Percentiles rank a stretch among this genome's conserved stretches.
phyloP scores from a whole-genome alignment of 2,797 vertebrate species.

The Eleutherodactylus coqui region DNA sequence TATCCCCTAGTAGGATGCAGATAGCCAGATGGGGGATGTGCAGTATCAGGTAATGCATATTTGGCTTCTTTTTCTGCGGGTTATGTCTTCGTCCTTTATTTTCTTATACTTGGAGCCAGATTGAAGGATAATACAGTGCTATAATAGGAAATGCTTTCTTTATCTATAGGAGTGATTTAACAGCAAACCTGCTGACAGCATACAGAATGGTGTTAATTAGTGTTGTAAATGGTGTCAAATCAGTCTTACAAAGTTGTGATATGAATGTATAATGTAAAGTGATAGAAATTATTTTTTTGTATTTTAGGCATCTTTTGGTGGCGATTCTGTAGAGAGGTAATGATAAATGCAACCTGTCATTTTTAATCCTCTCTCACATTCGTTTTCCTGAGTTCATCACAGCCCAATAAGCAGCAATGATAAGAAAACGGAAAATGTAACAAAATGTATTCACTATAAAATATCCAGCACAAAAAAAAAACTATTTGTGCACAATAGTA shows the following conservation, averaged over 20 bases:
- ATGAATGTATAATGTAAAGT: background rate
- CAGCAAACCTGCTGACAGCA: background rate
- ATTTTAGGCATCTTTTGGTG: conserved; percentile 50
- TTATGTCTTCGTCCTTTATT: too few species aligned
- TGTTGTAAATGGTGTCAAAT: background rate
- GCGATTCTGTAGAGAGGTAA: conserved; percentile 62
- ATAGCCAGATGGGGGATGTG: too few species aligned
- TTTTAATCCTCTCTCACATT: background rate
- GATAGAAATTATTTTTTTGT: background rate
- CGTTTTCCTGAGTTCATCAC: conserved; percentile 2
- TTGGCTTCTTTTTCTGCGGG: too few species aligned
- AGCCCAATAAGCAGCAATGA: background rate
- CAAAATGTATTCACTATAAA: background rate
- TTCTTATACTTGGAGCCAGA: background rate
- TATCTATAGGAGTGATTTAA: background rate
- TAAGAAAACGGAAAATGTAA: background rate
- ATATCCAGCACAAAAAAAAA: background rate
- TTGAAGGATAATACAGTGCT: background rate
- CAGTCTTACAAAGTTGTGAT: background rate
- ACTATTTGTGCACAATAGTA: background rate
- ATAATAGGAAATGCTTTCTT: background rate
- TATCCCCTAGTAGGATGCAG: too few species aligned
- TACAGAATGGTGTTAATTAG: background rate
- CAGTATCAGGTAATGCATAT: too few species aligned
- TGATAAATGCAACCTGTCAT: conserved; percentile 9